These are phyloP conservation scores for Centropristis striata DNA, from an alignment of 2,113 vertebrate species.

Conservation along the genomic window DNA sequence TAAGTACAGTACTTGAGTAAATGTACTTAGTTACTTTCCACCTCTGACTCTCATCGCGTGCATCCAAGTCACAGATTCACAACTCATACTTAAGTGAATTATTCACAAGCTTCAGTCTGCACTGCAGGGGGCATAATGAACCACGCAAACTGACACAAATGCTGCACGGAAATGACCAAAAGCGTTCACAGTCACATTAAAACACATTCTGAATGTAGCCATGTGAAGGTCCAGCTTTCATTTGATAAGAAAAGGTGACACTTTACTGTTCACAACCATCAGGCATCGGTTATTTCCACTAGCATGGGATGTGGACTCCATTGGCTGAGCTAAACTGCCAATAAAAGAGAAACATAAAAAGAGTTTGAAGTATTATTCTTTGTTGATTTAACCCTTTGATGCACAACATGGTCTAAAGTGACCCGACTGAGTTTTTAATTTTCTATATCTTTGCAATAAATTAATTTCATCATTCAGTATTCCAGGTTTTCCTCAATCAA, in stretches of 20 bases:
- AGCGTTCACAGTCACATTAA: background rate
- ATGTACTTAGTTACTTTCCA: no score
- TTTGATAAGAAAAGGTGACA: background rate
- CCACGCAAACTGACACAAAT: conserved; percentile 1
- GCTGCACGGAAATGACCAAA: background rate
- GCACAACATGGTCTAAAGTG: no score
- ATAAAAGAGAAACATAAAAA: background rate
- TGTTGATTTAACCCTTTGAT: no score
- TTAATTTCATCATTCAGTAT: no score
- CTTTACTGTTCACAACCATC: background rate
- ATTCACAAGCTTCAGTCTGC: conserved; percentile 52
- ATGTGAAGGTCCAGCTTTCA: background rate
- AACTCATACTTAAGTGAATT: conserved; percentile 44
- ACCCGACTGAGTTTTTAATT: no score
- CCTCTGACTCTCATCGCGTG: background rate
- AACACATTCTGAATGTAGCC: background rate
- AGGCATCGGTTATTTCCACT: background rate
- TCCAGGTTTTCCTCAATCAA: no score
- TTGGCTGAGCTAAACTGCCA: background rate
- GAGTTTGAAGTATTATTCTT: background rate
- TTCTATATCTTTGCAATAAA: no score
- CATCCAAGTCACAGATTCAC: background rate
- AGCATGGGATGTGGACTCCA: background rate
- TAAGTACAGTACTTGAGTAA: no score
- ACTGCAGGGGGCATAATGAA: conserved; percentile 12